phyloP scores from a whole-genome alignment of 1,140 invertebrate species.

The Ceratosolen solmsi region DNA sequence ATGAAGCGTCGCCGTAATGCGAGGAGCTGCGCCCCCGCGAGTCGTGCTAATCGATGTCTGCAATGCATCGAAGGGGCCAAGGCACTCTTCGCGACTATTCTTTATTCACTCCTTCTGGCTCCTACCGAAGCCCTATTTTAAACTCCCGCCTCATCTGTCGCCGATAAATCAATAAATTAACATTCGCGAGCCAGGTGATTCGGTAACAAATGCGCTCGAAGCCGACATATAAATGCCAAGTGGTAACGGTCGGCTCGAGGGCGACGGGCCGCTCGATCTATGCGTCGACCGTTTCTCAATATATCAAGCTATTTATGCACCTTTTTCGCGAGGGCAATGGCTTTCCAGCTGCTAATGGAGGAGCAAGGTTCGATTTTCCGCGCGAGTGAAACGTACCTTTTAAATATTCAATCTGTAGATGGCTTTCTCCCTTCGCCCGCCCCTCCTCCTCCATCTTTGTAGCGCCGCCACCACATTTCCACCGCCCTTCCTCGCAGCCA shows the following conservation, averaged over 20 bases:
- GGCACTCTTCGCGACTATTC: too few relatives aligned
- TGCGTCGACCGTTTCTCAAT: neutral
- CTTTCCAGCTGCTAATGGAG: slow-evolving; percentile 61
- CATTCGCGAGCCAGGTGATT: neutral
- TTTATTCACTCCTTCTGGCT: neutral
- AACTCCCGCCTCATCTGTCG: neutral
- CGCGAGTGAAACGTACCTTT: slow-evolving; percentile 58
- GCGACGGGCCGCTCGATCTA: slow-evolving; percentile 15
- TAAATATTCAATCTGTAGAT: slow-evolving; percentile 68
- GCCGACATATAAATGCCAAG: neutral
- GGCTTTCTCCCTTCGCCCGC: slow-evolving; percentile 27
- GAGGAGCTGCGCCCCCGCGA: neutral
- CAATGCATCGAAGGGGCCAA: too few relatives aligned
- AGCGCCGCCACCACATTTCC: neutral
- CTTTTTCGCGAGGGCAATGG: neutral
- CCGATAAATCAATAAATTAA: neutral
- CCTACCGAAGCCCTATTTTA: too few relatives aligned
- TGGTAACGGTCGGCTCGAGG: too few relatives aligned
- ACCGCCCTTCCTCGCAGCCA: slow-evolving; percentile 38
- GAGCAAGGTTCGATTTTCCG: slow-evolving; percentile 68
- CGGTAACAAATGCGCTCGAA: neutral
- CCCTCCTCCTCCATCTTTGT: slow-evolving; percentile 27
- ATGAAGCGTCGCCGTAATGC: neutral
- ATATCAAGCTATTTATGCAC: slow-evolving; percentile 45
- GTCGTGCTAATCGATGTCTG: neutral